Evolutionary conservation across 1,140 invertebrate species (phyloP).

Genomic region (Drosophila biarmipes): DNA sequence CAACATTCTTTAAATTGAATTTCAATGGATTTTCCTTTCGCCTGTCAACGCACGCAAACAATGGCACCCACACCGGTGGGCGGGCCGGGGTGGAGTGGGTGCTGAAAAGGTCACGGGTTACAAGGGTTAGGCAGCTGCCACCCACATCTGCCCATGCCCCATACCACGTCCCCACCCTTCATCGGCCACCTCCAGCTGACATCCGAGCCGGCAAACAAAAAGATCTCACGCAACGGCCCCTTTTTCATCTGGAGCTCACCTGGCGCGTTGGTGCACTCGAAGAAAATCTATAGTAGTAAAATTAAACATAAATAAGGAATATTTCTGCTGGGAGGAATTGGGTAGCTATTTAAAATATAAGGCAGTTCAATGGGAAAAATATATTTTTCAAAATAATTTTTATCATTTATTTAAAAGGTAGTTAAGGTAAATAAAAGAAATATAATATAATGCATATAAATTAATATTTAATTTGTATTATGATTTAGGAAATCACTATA

Average conservation of each 20-base stretch:
- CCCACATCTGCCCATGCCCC: not conserved
- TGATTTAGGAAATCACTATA: too few relatives aligned
- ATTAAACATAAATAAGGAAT: too few relatives aligned
- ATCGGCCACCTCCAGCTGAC: slow-evolving; percentile 27
- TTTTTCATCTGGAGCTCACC: slow-evolving; percentile 5
- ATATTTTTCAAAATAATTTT: too few relatives aligned
- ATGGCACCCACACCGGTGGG: slow-evolving; percentile 7
- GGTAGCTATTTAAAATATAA: too few relatives aligned
- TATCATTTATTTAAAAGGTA: too few relatives aligned
- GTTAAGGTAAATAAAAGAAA: too few relatives aligned
- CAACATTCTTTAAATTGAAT: slow-evolving; percentile 66
- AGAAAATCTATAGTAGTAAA: not conserved
- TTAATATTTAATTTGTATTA: too few relatives aligned
- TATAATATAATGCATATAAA: too few relatives aligned
- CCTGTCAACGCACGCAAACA: slow-evolving; percentile 55
- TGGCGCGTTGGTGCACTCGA: slow-evolving; percentile 11
- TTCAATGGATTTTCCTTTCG: slow-evolving; percentile 65
- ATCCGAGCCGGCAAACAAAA: slow-evolving; percentile 55
- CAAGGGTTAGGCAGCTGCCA: slow-evolving; percentile 56
- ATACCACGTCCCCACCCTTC: too few relatives aligned
- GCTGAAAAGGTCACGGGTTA: slow-evolving; percentile 55
- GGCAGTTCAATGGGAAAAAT: too few relatives aligned
- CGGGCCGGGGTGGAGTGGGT: not conserved
- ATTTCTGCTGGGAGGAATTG: too few relatives aligned
- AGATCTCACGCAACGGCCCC: slow-evolving; percentile 39